Evolutionary conservation across 2,888 invertebrate genomes (phyloP).

Genomic region (Lasioglossum zephyrum): DNA sequence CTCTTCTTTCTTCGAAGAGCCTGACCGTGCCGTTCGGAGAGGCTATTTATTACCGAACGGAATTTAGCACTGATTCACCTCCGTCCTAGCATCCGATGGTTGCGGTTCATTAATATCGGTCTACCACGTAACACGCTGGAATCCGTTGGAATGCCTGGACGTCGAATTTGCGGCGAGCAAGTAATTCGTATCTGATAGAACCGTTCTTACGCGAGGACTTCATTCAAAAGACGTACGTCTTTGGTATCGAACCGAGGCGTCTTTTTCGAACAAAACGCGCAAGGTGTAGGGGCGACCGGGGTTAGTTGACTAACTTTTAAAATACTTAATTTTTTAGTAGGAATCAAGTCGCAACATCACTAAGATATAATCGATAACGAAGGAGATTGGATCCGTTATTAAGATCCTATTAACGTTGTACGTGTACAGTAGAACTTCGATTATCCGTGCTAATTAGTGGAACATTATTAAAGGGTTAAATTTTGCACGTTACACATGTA

Average conservation of each 20-base stretch:
- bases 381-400: no score
- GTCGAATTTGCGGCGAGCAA: slow-evolving; percentile 68
- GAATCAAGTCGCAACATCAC: not conserved
- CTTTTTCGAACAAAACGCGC: not conserved
- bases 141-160: slow-evolving; percentile 63
- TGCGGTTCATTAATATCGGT: slow-evolving; percentile 71
- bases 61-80: slow-evolving; percentile 56
- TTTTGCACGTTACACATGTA: no score
- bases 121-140: slow-evolving; percentile 65
- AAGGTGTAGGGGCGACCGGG: no score
- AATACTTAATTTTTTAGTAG: not conserved
- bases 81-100: slow-evolving; percentile 58
- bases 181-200: slow-evolving; percentile 56
- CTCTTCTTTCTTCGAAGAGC: not conserved
- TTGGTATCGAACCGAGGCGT: not conserved
- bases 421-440: no score
- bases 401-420: no score
- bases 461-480: no score
- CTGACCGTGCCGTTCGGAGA: slow-evolving; percentile 11
- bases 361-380: not conserved
- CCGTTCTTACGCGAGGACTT: slow-evolving; percentile 56
- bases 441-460: no score
- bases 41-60: slow-evolving; percentile 53
- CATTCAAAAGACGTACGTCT: slow-evolving; percentile 47
- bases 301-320: no score